Evolutionary conservation across 2,113 vertebrate genomes (phyloP).

Genomic region (Rallus limicola): DNA sequence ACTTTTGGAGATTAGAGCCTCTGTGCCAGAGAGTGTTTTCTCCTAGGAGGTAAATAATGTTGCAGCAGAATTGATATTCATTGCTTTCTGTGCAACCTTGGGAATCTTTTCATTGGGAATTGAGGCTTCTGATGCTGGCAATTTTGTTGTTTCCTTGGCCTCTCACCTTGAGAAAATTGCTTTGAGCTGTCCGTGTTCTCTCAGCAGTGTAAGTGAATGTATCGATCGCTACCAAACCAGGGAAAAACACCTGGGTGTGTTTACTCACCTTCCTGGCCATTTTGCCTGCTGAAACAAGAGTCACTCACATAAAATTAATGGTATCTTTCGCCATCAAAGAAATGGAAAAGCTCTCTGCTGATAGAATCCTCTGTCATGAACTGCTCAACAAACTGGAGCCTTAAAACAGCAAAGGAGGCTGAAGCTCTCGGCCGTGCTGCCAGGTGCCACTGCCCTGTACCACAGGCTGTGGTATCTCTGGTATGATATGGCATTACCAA

Average conservation of each 20-base stretch:
- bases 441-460: background rate
- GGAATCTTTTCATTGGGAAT: background rate
- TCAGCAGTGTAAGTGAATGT: background rate
- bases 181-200: background rate
- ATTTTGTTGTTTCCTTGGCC: slow-evolving; percentile 36
- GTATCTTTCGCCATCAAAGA: background rate
- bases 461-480: background rate
- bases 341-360: background rate
- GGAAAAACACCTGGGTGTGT: background rate
- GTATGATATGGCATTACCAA: background rate
- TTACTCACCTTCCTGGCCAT: background rate
- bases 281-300: background rate
- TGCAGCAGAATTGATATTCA: slow-evolving; percentile 16
- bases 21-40: background rate
- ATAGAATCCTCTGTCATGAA: background rate
- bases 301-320: background rate
- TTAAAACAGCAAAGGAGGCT: background rate
- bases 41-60: slow-evolving; percentile 39
- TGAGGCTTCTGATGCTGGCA: slow-evolving; percentile 25
- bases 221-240: background rate
- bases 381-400: background rate
- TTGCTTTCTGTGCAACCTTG: background rate
- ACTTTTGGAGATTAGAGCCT: background rate
- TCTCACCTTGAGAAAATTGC: slow-evolving; percentile 53
- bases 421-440: background rate